These are phyloP conservation scores for Chelonus insularis DNA, from an alignment of 1,140 invertebrate species.

Conservation along the genomic window DNA sequence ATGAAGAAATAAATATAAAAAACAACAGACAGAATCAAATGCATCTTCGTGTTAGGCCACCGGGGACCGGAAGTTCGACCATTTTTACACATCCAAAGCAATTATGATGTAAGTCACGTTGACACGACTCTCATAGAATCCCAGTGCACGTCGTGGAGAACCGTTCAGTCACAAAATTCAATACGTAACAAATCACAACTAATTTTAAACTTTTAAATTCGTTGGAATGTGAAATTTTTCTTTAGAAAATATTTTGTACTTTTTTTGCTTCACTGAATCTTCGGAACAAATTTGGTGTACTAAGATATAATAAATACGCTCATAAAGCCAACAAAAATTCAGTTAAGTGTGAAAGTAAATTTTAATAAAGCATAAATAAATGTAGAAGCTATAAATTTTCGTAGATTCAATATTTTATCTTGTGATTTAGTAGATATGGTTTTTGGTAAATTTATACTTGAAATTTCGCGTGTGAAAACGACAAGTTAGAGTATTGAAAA, in stretches of 20 bases:
- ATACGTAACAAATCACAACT: constrained; percentile 2
- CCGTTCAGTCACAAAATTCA: constrained; percentile 11
- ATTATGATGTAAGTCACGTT: constrained; percentile 12
- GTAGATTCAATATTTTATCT: not conserved
- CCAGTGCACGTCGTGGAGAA: not conserved
- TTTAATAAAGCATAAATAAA: not conserved
- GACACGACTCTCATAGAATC: constrained; percentile 5
- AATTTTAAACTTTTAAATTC: not conserved
- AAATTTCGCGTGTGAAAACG: not conserved
- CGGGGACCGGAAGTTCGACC: constrained; percentile 31
- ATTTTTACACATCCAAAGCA: constrained; percentile 26
- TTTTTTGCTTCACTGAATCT: too few species aligned
- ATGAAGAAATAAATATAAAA: not conserved
- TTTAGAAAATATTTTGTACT: not conserved
- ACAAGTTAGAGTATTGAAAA: not conserved
- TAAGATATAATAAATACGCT: too few species aligned
- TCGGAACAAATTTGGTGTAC: too few species aligned
- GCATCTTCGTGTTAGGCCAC: constrained; percentile 23
- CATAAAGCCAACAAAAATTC: too few species aligned
- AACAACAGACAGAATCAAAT: constrained; percentile 10
- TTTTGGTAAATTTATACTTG: too few species aligned
- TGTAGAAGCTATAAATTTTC: not conserved
- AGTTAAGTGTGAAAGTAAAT: too few species aligned
- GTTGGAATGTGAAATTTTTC: too few species aligned
- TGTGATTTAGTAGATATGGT: not conserved